A percentile compares a stretch with the other conserved stretches of the same genome.
These are phyloP conservation scores for Drosophila melanosoma DNA, from an alignment of 2,888 invertebrate genomes.

Conservation along the genomic window DNA sequence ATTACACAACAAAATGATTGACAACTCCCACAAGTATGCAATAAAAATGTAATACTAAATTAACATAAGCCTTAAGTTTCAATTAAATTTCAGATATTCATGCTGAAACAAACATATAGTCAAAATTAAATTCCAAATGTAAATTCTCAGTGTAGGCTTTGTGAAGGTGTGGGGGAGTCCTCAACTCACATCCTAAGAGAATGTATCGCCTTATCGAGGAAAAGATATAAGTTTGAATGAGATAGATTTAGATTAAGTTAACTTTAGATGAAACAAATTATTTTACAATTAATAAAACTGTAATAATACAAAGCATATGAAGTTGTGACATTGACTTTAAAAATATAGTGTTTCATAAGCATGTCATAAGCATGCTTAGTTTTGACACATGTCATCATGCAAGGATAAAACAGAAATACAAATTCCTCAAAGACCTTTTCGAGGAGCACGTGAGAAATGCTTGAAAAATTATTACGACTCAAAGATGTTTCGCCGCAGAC, in stretches of 20 bases:
- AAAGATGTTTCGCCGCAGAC: constrained; percentile 36
- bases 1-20: not conserved
- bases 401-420: not conserved
- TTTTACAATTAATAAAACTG: not conserved
- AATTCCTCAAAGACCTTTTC: not conserved
- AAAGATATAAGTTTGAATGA: too few species aligned
- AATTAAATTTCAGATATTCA: not conserved
- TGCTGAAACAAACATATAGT: not conserved
- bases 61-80: not conserved
- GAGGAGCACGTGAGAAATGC: constrained; percentile 2
- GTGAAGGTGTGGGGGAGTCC: too few species aligned
- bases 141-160: too few species aligned
- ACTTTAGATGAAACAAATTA: not conserved
- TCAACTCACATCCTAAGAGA: too few species aligned
- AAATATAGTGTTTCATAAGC: not conserved
- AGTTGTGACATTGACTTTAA: not conserved
- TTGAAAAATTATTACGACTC: constrained; percentile 17
- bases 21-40: not conserved
- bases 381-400: not conserved
- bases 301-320: not conserved
- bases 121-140: too few species aligned
- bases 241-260: not conserved
- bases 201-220: too few species aligned
- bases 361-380: not conserved
- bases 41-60: not conserved